These are phyloP conservation scores for Scomber colias DNA, from an alignment of 2,113 vertebrate species.

Conservation along the genomic window DNA sequence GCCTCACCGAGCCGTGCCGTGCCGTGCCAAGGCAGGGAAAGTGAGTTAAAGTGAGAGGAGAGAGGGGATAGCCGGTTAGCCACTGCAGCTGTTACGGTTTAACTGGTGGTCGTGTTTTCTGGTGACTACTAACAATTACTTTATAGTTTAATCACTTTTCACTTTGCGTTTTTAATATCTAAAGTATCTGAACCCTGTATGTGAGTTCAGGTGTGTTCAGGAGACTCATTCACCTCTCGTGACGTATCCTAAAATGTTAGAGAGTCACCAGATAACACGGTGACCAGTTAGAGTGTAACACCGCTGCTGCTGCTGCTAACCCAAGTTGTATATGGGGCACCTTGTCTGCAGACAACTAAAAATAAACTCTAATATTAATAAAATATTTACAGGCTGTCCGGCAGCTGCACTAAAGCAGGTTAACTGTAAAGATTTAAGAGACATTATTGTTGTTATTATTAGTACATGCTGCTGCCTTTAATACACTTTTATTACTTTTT, in stretches of 20 bases:
- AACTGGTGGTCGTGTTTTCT: too few relatives aligned
- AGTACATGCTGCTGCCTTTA: too few relatives aligned
- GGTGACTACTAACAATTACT: too few relatives aligned
- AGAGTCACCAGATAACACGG: too few relatives aligned
- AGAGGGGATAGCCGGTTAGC: slow-evolving; percentile 66
- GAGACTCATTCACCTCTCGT: too few relatives aligned
- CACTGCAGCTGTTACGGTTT: not conserved
- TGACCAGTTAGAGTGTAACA: too few relatives aligned
- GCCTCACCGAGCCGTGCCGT: slow-evolving; percentile 4
- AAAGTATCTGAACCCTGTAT: too few relatives aligned
- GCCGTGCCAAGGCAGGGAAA: slow-evolving; percentile 48
- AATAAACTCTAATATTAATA: slow-evolving; percentile 67
- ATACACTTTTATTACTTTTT: not conserved
- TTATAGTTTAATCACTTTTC: too few relatives aligned
- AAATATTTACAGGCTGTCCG: slow-evolving; percentile 18
- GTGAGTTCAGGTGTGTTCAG: too few relatives aligned
- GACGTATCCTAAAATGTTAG: too few relatives aligned
- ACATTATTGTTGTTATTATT: not conserved
- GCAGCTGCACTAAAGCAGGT: fast-evolving
- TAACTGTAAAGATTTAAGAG: not conserved
- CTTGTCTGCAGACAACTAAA: slow-evolving; percentile 63
- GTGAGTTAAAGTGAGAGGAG: slow-evolving; percentile 50
- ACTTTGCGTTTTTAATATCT: too few relatives aligned
- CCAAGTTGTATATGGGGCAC: slow-evolving; percentile 72
- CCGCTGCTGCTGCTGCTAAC: slow-evolving; percentile 41